Conservation (phyloP, 2,113 vertebrate species). For the Anthoscopus minutus region DNA sequence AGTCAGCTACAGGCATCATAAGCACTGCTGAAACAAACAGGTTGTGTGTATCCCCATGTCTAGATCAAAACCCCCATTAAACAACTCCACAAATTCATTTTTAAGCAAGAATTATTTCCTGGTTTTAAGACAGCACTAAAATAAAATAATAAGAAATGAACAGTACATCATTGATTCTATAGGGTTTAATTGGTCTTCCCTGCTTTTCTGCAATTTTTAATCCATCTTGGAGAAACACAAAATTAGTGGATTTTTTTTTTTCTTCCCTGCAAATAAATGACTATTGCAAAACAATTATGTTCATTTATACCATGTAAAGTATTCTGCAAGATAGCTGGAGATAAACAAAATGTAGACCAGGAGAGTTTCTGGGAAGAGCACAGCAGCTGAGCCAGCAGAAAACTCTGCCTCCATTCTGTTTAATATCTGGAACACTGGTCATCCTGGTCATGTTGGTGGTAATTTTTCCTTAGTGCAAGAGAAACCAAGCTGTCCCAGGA, state of each 20-base stretch:
- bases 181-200: background rate
- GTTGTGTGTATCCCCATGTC: background rate
- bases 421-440: background rate
- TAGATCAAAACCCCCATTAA: background rate
- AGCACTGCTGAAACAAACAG: background rate
- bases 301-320: background rate
- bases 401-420: background rate
- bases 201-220: background rate
- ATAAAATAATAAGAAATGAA: background rate
- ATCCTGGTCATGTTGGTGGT: background rate
- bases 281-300: background rate
- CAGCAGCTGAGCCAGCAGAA: background rate
- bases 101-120: background rate
- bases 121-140: background rate
- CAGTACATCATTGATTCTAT: rapidly evolving
- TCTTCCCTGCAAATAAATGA: background rate
- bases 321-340: background rate
- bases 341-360: background rate
- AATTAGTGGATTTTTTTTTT: background rate
- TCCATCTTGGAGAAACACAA: background rate
- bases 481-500: background rate
- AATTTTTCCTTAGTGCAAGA: background rate
- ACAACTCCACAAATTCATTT: background rate
- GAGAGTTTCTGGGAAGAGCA: background rate
- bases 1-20: background rate